These are phyloP conservation scores for Chaenodraco wilsoni DNA, from an alignment of 2,797 vertebrate species.

Conservation along the genomic window DNA sequence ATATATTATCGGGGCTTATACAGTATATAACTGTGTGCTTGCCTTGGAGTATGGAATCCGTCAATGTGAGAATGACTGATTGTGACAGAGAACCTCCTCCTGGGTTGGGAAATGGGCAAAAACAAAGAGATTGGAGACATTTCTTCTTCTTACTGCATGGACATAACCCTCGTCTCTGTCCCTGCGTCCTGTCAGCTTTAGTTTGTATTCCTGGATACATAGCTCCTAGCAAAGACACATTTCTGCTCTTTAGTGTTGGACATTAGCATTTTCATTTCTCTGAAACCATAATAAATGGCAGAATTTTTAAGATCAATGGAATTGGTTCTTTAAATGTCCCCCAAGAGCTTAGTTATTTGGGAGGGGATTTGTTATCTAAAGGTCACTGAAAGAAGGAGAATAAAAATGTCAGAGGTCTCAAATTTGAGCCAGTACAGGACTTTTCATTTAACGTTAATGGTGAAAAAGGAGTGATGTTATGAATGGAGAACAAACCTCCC, in stretches of 20 bases:
- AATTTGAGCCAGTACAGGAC: slow-evolving; percentile 11
- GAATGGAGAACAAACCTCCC: slow-evolving; percentile 1
- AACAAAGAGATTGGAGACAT: slow-evolving; percentile 19
- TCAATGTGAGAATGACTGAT: slow-evolving; percentile 39
- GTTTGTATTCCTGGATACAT: slow-evolving; percentile 39
- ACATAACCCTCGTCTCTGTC: slow-evolving; percentile 21
- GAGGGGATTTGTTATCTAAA: slow-evolving; percentile 62
- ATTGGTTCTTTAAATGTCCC: slow-evolving; percentile 49
- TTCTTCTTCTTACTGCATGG: slow-evolving; percentile 11
- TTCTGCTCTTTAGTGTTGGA: background rate
- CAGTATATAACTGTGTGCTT: slow-evolving; percentile 6
- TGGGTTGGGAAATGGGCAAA: slow-evolving; percentile 9
- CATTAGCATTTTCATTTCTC: background rate
- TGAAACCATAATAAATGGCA: slow-evolving; percentile 24
- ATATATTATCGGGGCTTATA: slow-evolving; percentile 26
- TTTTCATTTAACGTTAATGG: slow-evolving; percentile 31
- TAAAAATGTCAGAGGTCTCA: slow-evolving; percentile 54
- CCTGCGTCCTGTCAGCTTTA: slow-evolving; percentile 32
- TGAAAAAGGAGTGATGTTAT: background rate
- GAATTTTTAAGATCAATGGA: slow-evolving; percentile 34
- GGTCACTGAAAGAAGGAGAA: slow-evolving; percentile 50
- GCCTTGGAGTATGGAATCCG: slow-evolving; percentile 4
- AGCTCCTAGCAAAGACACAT: slow-evolving; percentile 3
- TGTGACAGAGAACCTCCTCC: slow-evolving; percentile 44
- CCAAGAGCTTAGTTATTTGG: slow-evolving; percentile 34